Evolutionary conservation across 2,113 vertebrate genomes (phyloP), one percentile per base, ranked within the genome.

Genomic region (Eudyptes chrysolophus): DNA sequence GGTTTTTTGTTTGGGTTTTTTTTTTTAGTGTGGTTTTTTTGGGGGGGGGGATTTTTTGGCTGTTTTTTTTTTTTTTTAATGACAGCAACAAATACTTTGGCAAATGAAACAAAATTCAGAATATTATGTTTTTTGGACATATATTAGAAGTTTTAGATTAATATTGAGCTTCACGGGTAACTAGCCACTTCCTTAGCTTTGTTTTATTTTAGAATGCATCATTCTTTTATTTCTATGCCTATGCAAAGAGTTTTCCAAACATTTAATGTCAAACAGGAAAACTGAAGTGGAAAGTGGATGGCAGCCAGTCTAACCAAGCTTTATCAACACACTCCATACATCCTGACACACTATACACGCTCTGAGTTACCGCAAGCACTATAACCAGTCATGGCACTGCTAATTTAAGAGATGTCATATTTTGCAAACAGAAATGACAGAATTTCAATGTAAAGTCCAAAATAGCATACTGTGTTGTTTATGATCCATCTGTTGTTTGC

Each of bases 221-320:
- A 93, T 85, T 83, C 60, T 94, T 80, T 94, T 88, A 81, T 92
- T 95, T 97, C 88, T 90, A 71, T 60, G 68, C 40, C 96, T 85
- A 64, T 89, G 91, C 78, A 93, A 92, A 58, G 79, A 32, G 18
- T 84, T 89, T 89, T 91, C 95, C 95, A 95, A 97, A 96, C 76
- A 94, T 84, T 76, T 86, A 90, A 72, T 74, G 89, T 92, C 90
- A 95, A 92, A 97, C 82, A 91, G 91, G 96, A 97, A 97, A 95
- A 87, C 75, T 78, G 85, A 97, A 94, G 85, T 94, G 88, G 94
- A 95, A 97, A 95, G 87, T 96, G 97, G 97, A 97, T 96, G 92
- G 97, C 90, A 94, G 91, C 87, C 94, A 89, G 70, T 65, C 49
- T 92, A 81, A 96, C 38, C 57, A 71, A 87, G 80, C 61, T 94